Evolutionary conservation across 2,113 vertebrate species (phyloP).

Genomic region (Coracopsis vasa): DNA sequence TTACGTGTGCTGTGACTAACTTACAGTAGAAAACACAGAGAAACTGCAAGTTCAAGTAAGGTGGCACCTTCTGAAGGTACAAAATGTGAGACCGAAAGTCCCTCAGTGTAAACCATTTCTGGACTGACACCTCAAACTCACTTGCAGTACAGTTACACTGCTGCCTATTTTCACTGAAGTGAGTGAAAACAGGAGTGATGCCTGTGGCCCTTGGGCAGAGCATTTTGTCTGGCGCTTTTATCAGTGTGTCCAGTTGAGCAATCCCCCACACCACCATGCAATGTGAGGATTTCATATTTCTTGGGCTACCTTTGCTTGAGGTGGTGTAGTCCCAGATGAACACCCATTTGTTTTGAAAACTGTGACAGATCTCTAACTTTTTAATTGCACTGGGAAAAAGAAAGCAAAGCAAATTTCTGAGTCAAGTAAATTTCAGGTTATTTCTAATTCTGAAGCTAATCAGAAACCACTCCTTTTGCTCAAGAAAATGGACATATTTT

Average conservation of each 20-base stretch:
- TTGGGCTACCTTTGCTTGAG: neutral
- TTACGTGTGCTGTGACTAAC: neutral
- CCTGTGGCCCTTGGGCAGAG: neutral
- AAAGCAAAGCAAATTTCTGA: neutral
- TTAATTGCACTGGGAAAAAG: neutral
- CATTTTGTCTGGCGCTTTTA: neutral
- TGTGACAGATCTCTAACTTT: neutral
- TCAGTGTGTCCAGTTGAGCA: neutral
- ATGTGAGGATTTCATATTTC: neutral
- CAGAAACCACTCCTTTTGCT: neutral
- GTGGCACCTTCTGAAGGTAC: neutral
- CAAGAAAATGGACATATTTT: neutral
- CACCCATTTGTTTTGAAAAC: neutral
- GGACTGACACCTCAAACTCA: neutral
- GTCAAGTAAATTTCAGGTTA: neutral
- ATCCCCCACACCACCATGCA: neutral
- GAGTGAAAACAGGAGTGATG: rapidly evolving
- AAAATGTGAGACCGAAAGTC: neutral
- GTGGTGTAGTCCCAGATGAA: neutral
- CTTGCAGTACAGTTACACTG: neutral
- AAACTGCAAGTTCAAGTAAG: constrained; percentile 11
- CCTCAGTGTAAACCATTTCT: neutral
- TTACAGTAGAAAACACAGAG: neutral
- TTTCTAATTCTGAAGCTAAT: neutral
- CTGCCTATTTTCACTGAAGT: neutral